Evolutionary conservation across 2,797 vertebrate species (phyloP), one percentile per base, ranked within the genome.

Genomic region (Melanotaenia nigrans): DNA sequence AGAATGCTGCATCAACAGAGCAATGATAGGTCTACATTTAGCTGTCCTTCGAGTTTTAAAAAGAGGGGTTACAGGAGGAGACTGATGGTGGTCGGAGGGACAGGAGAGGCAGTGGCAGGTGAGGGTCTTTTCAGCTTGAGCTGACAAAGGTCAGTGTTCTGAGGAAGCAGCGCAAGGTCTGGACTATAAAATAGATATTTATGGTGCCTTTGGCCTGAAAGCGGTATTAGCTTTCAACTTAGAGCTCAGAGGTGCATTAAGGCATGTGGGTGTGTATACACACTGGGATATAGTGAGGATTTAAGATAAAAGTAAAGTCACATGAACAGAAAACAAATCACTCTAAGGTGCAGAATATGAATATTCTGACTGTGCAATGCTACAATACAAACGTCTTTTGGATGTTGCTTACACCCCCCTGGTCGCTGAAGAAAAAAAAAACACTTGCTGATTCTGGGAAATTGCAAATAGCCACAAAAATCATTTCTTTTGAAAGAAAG

Each of bases 181-280:
- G 47, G 16, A 24, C 65, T 63, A 20, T 82, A 55, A 81, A 80
- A 47, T 16, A 61, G 75, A 79, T 70, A 83, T 87, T 82, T 86
- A 82, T 81, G 68, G 68, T 61, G 68, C 57, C 59, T 28, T 83
- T 75, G 51, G 33, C 16, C 20, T 22, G 22, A 70, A 56, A 35
- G 58, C 66, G 51, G 73, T 20, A 24, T 75, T 45, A 65, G 10
- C 24, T 61, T 28, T 32, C 18, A 81, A 32, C 65, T 62, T 30
- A 65, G 22, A n/a, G 53, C 53, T 28, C 13, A 28, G 14, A 55
- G 25, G 25, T 30, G 53, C 53, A 16, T 28, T 55, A 55, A 10
- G 53, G 12, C 53, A 25, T 30, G 13, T 54, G 53, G 1, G 13
- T 55, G 53, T 28, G 6, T 30, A 30, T 30, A 55, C 25, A 28